Conservation (phyloP, 35 echinoderm and acorn worm species). For the Diadema setosum region DNA sequence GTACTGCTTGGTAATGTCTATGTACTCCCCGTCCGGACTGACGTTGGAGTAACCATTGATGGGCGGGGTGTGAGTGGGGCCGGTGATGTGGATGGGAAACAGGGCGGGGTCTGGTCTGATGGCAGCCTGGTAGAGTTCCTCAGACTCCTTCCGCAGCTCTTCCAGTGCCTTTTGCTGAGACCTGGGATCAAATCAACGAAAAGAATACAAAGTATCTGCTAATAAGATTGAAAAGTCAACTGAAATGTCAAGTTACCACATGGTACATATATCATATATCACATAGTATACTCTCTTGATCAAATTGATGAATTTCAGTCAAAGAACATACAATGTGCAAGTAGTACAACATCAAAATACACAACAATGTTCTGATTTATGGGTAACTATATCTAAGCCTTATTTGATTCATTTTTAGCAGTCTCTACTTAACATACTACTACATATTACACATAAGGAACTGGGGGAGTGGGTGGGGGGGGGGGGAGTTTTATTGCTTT, state of each 20-base stretch:
- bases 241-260: neutral
- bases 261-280: neutral
- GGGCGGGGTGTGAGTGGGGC: constrained; percentile 76
- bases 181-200: no score
- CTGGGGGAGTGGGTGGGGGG: no score
- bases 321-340: no score
- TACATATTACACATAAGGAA: no score
- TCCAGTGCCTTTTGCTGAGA: constrained; percentile 78
- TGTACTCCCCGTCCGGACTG: constrained; percentile 80
- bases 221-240: neutral
- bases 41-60: constrained; percentile 59
- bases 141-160: constrained; percentile 71
- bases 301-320: no score
- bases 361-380: no score
- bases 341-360: no score
- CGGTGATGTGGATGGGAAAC: constrained; percentile 52
- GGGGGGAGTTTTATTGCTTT: no score
- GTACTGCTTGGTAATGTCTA: constrained; percentile 80
- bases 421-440: no score
- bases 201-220: neutral
- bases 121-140: constrained; percentile 80
- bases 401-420: no score
- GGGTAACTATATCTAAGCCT: no score
- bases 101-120: constrained; percentile 50
- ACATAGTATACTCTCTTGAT: neutral